Conservation (phyloP, 2,888 invertebrate species). For the Syritta pipiens region DNA sequence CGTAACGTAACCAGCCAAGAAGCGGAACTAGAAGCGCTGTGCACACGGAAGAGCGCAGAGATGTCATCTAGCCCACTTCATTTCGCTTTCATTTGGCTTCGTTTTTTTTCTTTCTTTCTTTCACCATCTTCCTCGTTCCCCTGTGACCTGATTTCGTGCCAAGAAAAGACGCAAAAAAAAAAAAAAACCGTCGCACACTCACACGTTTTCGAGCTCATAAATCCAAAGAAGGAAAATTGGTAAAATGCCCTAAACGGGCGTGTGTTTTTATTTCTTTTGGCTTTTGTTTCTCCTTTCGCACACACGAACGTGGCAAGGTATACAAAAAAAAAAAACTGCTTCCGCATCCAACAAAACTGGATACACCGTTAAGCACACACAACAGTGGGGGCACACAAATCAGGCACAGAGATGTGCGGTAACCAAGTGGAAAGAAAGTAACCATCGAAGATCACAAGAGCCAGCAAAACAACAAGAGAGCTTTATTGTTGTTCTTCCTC, state of each 20-base stretch:
- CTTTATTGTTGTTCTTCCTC: no score
- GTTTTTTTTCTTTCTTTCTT: slow-evolving; percentile 23
- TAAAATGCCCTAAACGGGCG: slow-evolving; percentile 60
- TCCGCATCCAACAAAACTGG: slow-evolving; percentile 66
- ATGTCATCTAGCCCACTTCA: slow-evolving; percentile 64
- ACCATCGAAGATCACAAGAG: slow-evolving; percentile 57
- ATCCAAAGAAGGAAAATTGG: slow-evolving; percentile 41
- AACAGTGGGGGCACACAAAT: neutral
- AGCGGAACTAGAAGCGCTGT: slow-evolving; percentile 58
- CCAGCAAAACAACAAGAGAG: slow-evolving; percentile 10
- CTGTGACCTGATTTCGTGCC: slow-evolving; percentile 63
- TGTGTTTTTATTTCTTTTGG: slow-evolving; percentile 3
- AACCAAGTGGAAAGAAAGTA: slow-evolving; percentile 65
- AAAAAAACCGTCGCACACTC: neutral
- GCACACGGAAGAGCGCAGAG: slow-evolving; percentile 35
- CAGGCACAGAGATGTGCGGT: slow-evolving; percentile 36
- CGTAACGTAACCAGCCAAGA: slow-evolving; percentile 60
- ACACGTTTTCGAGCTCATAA: slow-evolving; percentile 7
- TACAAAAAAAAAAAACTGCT: slow-evolving; percentile 28
- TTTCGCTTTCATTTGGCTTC: slow-evolving; percentile 63
- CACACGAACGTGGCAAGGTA: neutral
- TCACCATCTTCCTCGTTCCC: no score
- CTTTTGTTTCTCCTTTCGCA: neutral
- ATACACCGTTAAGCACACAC: slow-evolving; percentile 41
- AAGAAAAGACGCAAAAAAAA: slow-evolving; percentile 31